These are phyloP conservation scores for Psilopogon haemacephalus DNA, from an alignment of 2,113 vertebrate genomes.

Conservation along the genomic window DNA sequence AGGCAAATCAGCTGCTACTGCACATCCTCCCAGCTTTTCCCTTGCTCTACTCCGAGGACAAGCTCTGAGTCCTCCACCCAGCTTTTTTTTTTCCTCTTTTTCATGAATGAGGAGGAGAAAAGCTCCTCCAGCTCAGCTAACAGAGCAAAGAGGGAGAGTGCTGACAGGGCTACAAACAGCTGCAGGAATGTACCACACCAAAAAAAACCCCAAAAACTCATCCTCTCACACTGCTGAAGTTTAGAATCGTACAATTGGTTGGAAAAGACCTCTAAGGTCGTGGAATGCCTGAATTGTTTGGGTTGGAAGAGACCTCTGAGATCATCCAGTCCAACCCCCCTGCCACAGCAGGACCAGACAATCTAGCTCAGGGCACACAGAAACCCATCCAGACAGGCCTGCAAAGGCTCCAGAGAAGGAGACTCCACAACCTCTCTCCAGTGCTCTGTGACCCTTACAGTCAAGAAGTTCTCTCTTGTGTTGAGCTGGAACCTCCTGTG, in stretches of 20 bases:
- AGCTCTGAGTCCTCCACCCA: background rate
- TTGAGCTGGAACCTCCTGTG: no score
- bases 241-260: background rate
- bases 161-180: background rate
- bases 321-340: background rate
- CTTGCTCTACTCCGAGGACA: background rate
- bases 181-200: fast-evolving
- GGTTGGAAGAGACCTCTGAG: background rate
- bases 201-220: no score
- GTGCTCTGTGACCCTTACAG: no score
- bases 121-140: background rate
- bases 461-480: no score
- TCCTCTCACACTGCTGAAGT: fast-evolving
- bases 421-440: no score
- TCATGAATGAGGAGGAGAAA: constrained; percentile 13
- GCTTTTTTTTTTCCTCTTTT: background rate
- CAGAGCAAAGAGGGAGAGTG: background rate
- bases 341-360: no score
- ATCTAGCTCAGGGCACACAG: no score
- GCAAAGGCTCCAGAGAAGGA: no score
- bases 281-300: background rate
- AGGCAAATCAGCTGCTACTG: background rate
- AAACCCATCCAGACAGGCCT: no score
- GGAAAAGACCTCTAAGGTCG: no score
- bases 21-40: constrained; percentile 22